Evolutionary conservation across 2,888 invertebrate genomes (phyloP), one percentile per base, ranked within the genome.

Genomic region (Anthoptus insignis): DNA sequence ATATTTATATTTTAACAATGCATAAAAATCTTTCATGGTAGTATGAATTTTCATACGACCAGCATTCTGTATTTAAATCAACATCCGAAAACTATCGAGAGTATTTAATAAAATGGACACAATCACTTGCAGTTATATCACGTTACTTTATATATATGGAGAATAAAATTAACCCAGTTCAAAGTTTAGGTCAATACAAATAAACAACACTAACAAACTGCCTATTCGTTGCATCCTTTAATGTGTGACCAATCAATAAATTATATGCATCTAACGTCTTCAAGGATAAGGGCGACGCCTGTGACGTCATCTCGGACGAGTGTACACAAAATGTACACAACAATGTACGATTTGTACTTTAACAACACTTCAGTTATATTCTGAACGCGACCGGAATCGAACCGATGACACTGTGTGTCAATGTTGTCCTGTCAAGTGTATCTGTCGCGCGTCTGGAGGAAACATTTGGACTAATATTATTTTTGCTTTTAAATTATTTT

Each of bases 361-460:
- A 47, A 61, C 61, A 61, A 63, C 56, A 49, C 54, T 65, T 71
- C 72, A 76, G 74, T 77, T 75, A 73, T 75, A 73, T 67, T 70
- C 64, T 61, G 78, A 71, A 79, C 78, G 78, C 78, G 74, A 60
- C 72, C 78, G 72, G 74, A 75, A 67, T 68, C 72, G 69, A 72
- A 76, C 74, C 74, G 71, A 72, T 77, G 76, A 77, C 77, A 74
- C 68, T 68, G 27, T 27, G 27, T 27, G 73, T 73, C 76, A 70
- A 64, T 74, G 74, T 73, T 73, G 73, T 42, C 0, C 22, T 39
- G 59, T 52, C 59, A 50, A 14, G 11, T 7, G 2, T 52, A 34
- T 50, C 50, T 29, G 39, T 42, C 58, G 47, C 54, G 54, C 64
- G 59, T 52, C 19, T n/a, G n/a, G n/a, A n/a, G n/a, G n/a, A n/a